Conservation (phyloP, 1,140 invertebrate genomes). For the Hermatobates lingyangjiaoensis region DNA sequence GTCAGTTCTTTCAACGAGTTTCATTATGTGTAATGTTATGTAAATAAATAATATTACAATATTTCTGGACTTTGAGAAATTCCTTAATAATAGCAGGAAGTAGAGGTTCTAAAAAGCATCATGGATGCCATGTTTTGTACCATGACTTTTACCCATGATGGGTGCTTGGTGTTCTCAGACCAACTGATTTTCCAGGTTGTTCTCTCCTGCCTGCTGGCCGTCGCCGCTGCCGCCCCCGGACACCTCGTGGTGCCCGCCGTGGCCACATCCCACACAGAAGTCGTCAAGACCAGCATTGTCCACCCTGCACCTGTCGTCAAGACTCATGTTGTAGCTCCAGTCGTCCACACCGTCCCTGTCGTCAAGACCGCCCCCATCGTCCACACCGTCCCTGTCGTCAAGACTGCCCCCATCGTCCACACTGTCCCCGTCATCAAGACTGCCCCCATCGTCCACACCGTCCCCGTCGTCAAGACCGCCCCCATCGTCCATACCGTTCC, state of each 20-base stretch:
- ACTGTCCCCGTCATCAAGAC: conserved; percentile 29
- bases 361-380: conserved; percentile 23
- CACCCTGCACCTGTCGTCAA: conserved; percentile 22
- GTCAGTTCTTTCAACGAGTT: too few relatives aligned
- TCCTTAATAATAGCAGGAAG: too few relatives aligned
- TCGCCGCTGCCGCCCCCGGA: conserved; percentile 26
- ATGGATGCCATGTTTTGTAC: too few relatives aligned
- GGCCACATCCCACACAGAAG: conserved; percentile 10
- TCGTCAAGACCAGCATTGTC: conserved; percentile 11
- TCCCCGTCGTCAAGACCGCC: conserved; percentile 14
- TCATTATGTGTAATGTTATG: too few relatives aligned
- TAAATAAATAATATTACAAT: too few relatives aligned
- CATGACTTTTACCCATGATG: too few relatives aligned
- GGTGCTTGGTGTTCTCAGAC: too few relatives aligned
- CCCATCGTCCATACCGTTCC: conserved; percentile 10
- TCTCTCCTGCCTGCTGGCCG: conserved; percentile 30
- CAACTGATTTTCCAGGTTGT: conserved; percentile 25
- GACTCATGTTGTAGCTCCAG: conserved; percentile 22
- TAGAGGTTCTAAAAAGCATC: too few relatives aligned
- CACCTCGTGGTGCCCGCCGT: conserved; percentile 10
- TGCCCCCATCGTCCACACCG: conserved; percentile 17
- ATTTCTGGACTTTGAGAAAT: too few relatives aligned
- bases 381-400: conserved; percentile 22
- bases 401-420: conserved; percentile 21
- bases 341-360: conserved; percentile 26